phyloP scores from a whole-genome alignment of 2,888 invertebrate species.

The Drosophila mayaguana region DNA sequence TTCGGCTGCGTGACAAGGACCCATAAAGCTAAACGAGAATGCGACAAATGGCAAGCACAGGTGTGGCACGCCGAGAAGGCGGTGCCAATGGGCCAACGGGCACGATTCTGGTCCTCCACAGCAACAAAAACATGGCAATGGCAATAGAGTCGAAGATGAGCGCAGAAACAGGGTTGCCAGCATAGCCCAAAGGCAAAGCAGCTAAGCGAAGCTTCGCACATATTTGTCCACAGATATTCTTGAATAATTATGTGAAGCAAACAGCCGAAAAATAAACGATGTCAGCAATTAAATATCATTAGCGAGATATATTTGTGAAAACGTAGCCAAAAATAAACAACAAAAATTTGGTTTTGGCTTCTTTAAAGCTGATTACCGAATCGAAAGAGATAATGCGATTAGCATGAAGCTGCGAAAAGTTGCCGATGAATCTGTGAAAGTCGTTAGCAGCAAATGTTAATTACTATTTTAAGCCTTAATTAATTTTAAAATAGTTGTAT shows the following conservation, averaged over 20 bases:
- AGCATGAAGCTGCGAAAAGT: slow-evolving; percentile 17
- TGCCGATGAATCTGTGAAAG: not conserved
- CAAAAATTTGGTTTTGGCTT: slow-evolving; percentile 19
- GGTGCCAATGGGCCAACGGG: slow-evolving; percentile 36
- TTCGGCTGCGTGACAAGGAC: slow-evolving; percentile 42
- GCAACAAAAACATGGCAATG: not conserved
- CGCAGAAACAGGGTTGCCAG: slow-evolving; percentile 38
- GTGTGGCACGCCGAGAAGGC: slow-evolving; percentile 36
- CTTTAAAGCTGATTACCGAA: slow-evolving; percentile 52
- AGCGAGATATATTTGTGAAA: slow-evolving; percentile 21
- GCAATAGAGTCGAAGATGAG: slow-evolving; percentile 28
- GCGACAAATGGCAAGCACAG: slow-evolving; percentile 39
- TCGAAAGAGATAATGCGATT: slow-evolving; percentile 6
- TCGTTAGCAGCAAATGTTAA: slow-evolving; percentile 10
- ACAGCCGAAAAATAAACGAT: slow-evolving; percentile 8
- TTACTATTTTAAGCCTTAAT: not conserved
- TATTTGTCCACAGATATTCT: slow-evolving; percentile 52
- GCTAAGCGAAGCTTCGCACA: slow-evolving; percentile 11
- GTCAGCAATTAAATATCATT: slow-evolving; percentile 57
- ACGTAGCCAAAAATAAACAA: slow-evolving; percentile 6
- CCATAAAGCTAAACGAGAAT: slow-evolving; percentile 37
- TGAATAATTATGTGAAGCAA: slow-evolving; percentile 57
- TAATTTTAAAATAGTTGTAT: not conserved
- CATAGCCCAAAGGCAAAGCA: not conserved
- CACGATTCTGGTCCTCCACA: slow-evolving; percentile 29